phyloP scores from a whole-genome alignment of 2,797 vertebrate genomes.

The Liparis tanakae region DNA sequence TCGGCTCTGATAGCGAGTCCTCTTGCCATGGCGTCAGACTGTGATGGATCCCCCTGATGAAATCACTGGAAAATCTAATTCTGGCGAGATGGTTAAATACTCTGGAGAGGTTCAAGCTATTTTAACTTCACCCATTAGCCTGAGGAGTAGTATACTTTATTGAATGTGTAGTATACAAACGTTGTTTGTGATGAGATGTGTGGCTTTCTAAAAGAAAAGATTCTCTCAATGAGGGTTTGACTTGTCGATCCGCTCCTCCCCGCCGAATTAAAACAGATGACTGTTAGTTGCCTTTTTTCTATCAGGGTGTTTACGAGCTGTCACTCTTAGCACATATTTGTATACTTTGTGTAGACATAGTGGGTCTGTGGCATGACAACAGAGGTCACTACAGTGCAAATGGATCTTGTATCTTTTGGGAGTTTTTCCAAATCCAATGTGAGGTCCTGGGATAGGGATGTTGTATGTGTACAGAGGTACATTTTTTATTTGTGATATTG shows the following conservation, averaged over 20 bases:
- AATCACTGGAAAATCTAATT: conserved; percentile 74
- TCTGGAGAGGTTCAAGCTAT: conserved; percentile 29
- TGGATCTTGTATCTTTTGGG: too few relatives aligned
- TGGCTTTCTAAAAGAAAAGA: neutral
- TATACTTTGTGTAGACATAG: neutral
- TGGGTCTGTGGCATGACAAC: conserved; percentile 13
- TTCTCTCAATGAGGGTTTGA: neutral
- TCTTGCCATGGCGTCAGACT: conserved; percentile 53
- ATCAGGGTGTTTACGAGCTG: neutral
- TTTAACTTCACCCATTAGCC: conserved; percentile 23
- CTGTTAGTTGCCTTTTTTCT: neutral
- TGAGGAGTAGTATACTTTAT: conserved; percentile 3
- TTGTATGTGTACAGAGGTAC: too few relatives aligned
- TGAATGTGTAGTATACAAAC: neutral
- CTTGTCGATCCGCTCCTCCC: neutral
- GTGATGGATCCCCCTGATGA: conserved; percentile 71
- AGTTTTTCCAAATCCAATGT: too few relatives aligned
- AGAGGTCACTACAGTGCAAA: conserved; percentile 39
- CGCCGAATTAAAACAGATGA: neutral
- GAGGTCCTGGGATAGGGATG: too few relatives aligned
- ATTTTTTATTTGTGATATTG: too few relatives aligned
- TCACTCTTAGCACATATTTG: conserved; percentile 3
- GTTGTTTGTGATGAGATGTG: conserved; percentile 3
- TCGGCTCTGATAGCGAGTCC: conserved; percentile 72
- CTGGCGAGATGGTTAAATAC: conserved; percentile 35